phyloP scores from a whole-genome alignment of 2,888 invertebrate genomes.

The Tenthredo livida region DNA sequence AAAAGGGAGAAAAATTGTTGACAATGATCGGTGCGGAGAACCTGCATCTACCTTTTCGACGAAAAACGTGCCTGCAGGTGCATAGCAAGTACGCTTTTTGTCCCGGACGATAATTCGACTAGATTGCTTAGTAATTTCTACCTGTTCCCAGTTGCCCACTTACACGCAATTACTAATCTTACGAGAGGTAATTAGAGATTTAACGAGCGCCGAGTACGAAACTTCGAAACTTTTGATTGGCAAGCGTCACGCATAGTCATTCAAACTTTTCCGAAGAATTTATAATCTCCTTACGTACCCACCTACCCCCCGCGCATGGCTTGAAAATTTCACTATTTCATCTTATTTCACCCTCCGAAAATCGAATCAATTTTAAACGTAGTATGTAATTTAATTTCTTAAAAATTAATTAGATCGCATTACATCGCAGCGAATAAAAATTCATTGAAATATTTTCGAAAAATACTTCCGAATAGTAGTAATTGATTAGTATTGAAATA shows the following conservation, averaged over 20 bases:
- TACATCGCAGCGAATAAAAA: no score
- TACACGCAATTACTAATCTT: conserved; percentile 67
- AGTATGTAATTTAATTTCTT: no score
- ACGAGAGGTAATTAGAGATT: conserved; percentile 64
- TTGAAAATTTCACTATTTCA: background rate
- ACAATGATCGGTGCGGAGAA: background rate
- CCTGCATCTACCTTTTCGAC: background rate
- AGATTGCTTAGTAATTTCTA: conserved; percentile 61
- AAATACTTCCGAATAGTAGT: no score
- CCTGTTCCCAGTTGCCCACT: conserved; percentile 56
- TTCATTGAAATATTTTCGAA: no score
- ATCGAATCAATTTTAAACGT: no score
- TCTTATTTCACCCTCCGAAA: background rate
- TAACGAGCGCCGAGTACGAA: conserved; percentile 58
- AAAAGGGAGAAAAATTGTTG: conserved; percentile 4
- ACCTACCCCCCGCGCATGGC: no score
- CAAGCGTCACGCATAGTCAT: background rate
- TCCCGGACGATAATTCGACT: conserved; percentile 53
- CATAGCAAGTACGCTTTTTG: background rate
- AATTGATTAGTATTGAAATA: background rate
- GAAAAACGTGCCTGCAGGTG: background rate
- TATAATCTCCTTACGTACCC: background rate
- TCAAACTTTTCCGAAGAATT: background rate
- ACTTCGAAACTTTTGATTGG: conserved; percentile 21
- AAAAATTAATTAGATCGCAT: no score